Base-by-base conservation (phyloP, 30 jellyfish, hydroid and myxozoan genomes). In the Aurelia coerulea region DNA sequence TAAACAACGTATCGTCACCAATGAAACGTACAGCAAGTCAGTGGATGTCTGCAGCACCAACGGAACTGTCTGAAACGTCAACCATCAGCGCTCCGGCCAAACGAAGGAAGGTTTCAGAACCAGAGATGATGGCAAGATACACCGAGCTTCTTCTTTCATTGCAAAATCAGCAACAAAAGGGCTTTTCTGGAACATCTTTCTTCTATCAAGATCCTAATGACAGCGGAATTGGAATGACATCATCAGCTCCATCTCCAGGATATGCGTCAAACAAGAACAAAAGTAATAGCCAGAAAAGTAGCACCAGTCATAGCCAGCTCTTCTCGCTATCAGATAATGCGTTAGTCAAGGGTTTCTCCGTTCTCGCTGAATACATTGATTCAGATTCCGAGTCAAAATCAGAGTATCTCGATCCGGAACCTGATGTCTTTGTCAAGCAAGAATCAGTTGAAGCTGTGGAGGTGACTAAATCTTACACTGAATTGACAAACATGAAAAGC, bases 311-410 rank as follows among this genome's bases (percentile, higher is more conserved):
- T 12, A 50, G 53, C 50, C 71, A 69, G 34, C 31, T 84, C 11
- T 14, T 84, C 34, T 15, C 64, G 9, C 41, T 56, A 6, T 74
- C 74, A 51, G 93, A 84, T 29, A 76, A 73, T 17, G 74, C 33
- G 7, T 72, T 84, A 53, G 50, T 71, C 8, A 74, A 50, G 2
- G 68, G 56, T 12, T 84, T 84, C 73, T 58, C 78, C 16, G 84
- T 73, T 34, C 86, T 84, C 23, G 93, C 93, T 6, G 77, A 84
- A 51, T 84, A 84, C 86, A 65, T 84, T 62, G 51, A 77, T 31
- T 12, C 65, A 11, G 77, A 53, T 19, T 10, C 84, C 0, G 74
- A 23, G 15, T 35, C 59, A 4, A 34, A 12, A 50, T 13, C 84
- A 7, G 63, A 6, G 2, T 12, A 72, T 9, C 54, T 17, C 0